Evolutionary conservation across 2,113 vertebrate species (phyloP).

Genomic region (Takifugu bimaculatus): DNA sequence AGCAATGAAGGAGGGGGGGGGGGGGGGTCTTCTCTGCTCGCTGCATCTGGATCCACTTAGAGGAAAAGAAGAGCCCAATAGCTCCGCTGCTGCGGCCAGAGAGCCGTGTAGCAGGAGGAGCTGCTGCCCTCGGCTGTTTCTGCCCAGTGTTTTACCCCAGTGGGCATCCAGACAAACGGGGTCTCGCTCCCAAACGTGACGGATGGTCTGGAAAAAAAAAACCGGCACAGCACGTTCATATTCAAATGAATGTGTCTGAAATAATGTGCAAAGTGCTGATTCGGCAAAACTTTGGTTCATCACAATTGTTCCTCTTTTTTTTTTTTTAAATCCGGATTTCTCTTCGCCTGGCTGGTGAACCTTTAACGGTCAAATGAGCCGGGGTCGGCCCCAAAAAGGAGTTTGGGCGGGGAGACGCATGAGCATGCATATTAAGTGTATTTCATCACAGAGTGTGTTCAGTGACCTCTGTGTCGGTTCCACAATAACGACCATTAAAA

Average conservation of each 20-base stretch:
- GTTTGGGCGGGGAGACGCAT: conserved; percentile 1
- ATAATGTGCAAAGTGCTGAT: not conserved
- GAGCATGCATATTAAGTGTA: conserved; percentile 15
- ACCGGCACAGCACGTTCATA: not conserved
- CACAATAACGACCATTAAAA: not conserved
- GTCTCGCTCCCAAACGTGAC: conserved; percentile 33
- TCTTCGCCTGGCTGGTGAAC: not conserved
- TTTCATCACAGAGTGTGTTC: conserved; percentile 23
- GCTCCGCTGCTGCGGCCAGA: conserved; percentile 38
- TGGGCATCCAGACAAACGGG: conserved; percentile 31
- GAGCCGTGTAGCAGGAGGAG: conserved; percentile 18
- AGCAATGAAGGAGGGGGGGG: conserved; percentile 30
- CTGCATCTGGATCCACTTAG: conserved; percentile 73
- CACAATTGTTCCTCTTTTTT: not conserved
- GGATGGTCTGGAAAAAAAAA: conserved; percentile 25
- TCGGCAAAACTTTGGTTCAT: conserved; percentile 13
- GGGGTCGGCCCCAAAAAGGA: conserved; percentile 14
- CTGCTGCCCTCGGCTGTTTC: not conserved
- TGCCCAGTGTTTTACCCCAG: conserved; percentile 35
- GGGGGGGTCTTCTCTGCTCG: conserved; percentile 43
- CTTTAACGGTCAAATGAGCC: not conserved
- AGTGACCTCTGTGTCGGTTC: conserved; percentile 14
- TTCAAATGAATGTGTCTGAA: not conserved
- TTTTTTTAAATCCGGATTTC: not conserved
- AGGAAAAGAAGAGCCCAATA: conserved; percentile 52